A percentile compares a stretch with the other conserved stretches of the same genome.
Evolutionary conservation across 1,140 invertebrate species (phyloP).

Genomic region (Globodera rostochiensis): DNA sequence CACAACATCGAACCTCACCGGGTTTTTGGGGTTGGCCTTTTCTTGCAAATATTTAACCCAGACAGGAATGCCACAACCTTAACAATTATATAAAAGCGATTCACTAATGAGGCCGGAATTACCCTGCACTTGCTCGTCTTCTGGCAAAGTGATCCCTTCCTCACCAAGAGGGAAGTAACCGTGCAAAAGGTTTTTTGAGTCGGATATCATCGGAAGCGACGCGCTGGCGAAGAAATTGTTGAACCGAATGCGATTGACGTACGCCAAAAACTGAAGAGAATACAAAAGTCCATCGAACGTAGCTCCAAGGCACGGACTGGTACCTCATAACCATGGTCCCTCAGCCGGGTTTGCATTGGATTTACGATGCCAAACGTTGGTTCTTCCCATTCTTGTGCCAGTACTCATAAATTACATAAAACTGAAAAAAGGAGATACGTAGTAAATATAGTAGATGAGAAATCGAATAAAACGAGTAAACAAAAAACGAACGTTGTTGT

Average conservation of each 20-base stretch:
- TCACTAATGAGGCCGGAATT: neutral
- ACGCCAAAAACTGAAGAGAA: neutral
- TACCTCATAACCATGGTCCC: neutral
- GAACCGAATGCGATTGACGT: neutral
- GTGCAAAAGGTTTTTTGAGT: neutral
- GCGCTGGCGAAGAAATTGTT: neutral
- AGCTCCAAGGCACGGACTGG: neutral
- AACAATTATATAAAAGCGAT: neutral
- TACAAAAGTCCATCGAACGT: neutral
- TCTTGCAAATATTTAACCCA: neutral
- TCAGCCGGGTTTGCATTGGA: neutral
- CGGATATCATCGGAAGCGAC: neutral
- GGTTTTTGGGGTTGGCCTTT: neutral
- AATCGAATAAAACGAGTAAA: neutral
- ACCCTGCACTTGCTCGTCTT: neutral
- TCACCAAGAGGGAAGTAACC: neutral
- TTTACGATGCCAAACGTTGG: neutral
- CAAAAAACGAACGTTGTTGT: neutral
- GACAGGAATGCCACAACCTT: neutral
- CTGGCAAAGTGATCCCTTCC: neutral
- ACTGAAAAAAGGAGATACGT: neutral
- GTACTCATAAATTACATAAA: neutral
- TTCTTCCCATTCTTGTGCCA: neutral
- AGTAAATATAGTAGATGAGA: too few relatives aligned
- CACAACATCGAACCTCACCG: neutral